A percentile compares a stretch with the other conserved stretches of the same genome.
Evolutionary conservation across 2,888 invertebrate species (phyloP).

Genomic region (Pteria penguin): DNA sequence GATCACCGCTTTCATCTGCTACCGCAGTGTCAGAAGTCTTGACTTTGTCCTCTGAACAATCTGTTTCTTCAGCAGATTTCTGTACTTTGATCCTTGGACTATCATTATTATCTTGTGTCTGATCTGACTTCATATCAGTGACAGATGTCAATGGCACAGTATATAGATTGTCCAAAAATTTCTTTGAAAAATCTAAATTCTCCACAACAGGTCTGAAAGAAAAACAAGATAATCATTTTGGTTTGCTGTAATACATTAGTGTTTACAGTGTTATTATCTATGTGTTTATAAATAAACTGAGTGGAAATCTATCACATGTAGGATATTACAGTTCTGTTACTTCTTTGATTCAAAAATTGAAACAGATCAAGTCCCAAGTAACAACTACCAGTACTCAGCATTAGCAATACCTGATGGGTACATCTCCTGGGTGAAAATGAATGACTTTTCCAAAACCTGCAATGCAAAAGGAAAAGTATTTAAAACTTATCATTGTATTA

Average conservation of each 20-base stretch:
- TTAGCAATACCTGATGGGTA: slow-evolving; percentile 64
- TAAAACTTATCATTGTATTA: no score
- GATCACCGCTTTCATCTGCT: neutral
- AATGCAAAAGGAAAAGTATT: slow-evolving; percentile 35
- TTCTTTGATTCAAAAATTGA: no score
- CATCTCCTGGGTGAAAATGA: slow-evolving; percentile 75
- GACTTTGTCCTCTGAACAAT: slow-evolving; percentile 24
- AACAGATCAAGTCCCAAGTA: no score
- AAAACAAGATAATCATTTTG: slow-evolving; percentile 18
- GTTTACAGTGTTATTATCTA: no score
- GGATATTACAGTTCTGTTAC: no score
- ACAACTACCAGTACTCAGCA: no score
- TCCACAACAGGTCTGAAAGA: slow-evolving; percentile 84
- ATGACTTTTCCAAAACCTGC: slow-evolving; percentile 81
- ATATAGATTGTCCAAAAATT: slow-evolving; percentile 86
- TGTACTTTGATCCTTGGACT: neutral
- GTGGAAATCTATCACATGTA: no score
- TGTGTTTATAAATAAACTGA: no score
- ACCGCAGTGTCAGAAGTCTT: slow-evolving; percentile 32
- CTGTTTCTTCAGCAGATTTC: slow-evolving; percentile 25
- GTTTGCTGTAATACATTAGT: no score
- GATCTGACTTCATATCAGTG: slow-evolving; percentile 12
- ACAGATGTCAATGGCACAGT: slow-evolving; percentile 80
- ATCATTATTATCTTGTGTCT: slow-evolving; percentile 6
- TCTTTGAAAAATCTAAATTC: slow-evolving; percentile 89